Evolutionary conservation across 2,797 vertebrate species (phyloP), one percentile per base, ranked within the genome.

Genomic region (Phrynocephalus guinanensis): DNA sequence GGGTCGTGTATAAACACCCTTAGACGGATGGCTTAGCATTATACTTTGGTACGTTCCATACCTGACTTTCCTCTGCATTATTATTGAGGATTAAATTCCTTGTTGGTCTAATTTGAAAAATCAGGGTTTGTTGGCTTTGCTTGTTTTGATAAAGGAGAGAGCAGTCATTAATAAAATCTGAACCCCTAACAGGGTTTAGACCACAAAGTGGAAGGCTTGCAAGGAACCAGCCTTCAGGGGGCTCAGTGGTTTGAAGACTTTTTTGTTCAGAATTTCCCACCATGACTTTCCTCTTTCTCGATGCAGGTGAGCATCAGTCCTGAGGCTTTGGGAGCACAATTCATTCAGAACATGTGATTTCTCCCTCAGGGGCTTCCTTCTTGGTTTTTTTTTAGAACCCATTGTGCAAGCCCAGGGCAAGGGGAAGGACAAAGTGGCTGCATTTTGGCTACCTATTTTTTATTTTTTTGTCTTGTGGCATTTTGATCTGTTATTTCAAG

Each of bases 81-180:
- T 56, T 20, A 26, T 16, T 52, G 26, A 18, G 5, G 28, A 79
- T 60, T 79, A 50, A 79, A 44, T 44, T 44, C 38, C 38, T 44
- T 44, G 38, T 44, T 44, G 38, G 38, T 44, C 3, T 44, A 44
- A 44, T 44, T 60, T 30, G 77, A n/a, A 15, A 92, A 91, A 94
- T 75, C 68, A 78, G 89, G 88, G 86, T 79, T 72, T 88, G 28
- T 50, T 76, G 52, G 52, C 7, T 52, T 52, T 56, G 52, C 10
- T 5, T 50, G 48, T 52, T 94, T 91, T 89, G 86, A 86, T 91
- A 91, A 68, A 87, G 10, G 28, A 90, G 92, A 86, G 79, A 88
- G 28, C 5, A n/a, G 24, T 90, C 87, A 88, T 66, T 82, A 87
- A 83, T 0, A 0, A 81, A 66, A 90, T 88, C 91, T 89, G 91